A percentile compares a stretch with the other conserved stretches of the same genome.
Conservation (phyloP, 2,113 vertebrate species). For the Seriola aureovittata region DNA sequence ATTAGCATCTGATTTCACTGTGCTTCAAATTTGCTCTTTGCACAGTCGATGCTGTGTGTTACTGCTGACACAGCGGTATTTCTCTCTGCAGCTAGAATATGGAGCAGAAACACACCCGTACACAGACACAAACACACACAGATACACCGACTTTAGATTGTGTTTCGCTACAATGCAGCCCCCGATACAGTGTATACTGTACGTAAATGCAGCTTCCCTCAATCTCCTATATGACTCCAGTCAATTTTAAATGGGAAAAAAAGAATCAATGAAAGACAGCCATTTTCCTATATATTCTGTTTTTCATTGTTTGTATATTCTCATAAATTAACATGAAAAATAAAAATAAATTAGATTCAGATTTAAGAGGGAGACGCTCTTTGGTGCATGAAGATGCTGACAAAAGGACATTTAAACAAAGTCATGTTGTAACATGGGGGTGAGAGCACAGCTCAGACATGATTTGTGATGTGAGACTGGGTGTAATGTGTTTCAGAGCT, state of each 20-base stretch:
- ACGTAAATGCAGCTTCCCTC: constrained; percentile 25
- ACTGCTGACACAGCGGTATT: constrained; percentile 50
- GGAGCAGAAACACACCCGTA: neutral
- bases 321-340: neutral
- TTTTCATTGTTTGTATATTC: neutral
- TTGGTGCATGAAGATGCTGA: neutral
- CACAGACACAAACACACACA: neutral
- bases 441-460: neutral
- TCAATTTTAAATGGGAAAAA: neutral
- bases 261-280: neutral
- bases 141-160: neutral
- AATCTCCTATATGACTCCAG: constrained; percentile 7
- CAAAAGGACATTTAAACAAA: neutral
- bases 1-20: constrained; percentile 21
- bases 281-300: neutral
- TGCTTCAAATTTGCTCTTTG: constrained; percentile 20
- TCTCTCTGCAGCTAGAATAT: constrained; percentile 9
- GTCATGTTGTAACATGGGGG: neutral
- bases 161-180: constrained; percentile 8
- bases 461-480: constrained; percentile 21
- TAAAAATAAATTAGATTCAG: neutral
- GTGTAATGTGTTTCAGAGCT: constrained; percentile 18
- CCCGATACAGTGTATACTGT: constrained; percentile 8
- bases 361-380: neutral
- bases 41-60: constrained; percentile 25